Conservation (phyloP, 2,113 vertebrate species). For the Dissostichus mawsoni region DNA sequence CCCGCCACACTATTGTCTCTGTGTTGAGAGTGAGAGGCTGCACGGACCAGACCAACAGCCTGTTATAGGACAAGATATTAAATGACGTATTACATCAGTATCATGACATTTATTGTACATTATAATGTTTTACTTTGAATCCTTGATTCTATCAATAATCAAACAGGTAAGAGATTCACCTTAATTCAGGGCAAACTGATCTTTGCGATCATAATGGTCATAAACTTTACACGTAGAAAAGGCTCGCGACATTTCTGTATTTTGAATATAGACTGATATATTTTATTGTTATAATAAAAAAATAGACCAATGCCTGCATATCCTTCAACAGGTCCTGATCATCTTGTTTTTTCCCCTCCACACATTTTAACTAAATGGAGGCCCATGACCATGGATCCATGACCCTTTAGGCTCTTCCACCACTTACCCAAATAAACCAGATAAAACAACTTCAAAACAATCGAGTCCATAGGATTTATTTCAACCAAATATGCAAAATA, state of each 20-base stretch:
- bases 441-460: neutral
- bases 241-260: neutral
- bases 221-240: neutral
- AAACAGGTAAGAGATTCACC: neutral
- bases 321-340: too few species aligned
- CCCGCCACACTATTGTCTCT: conserved; percentile 36
- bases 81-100: too few species aligned
- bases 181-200: neutral
- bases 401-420: neutral
- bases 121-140: neutral
- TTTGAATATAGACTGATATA: too few species aligned
- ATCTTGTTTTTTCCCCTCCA: too few species aligned
- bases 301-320: too few species aligned
- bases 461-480: neutral
- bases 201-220: neutral
- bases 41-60: neutral
- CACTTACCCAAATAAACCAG: neutral
- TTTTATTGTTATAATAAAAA: too few species aligned
- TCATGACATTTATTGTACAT: too few species aligned
- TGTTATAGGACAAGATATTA: neutral
- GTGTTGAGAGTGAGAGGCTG: conserved; percentile 8
- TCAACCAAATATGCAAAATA: neutral
- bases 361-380: too few species aligned
- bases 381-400: too few species aligned
- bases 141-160: neutral